Conservation (phyloP, 2,113 vertebrate species). For the Pseudorasbora parva region DNA sequence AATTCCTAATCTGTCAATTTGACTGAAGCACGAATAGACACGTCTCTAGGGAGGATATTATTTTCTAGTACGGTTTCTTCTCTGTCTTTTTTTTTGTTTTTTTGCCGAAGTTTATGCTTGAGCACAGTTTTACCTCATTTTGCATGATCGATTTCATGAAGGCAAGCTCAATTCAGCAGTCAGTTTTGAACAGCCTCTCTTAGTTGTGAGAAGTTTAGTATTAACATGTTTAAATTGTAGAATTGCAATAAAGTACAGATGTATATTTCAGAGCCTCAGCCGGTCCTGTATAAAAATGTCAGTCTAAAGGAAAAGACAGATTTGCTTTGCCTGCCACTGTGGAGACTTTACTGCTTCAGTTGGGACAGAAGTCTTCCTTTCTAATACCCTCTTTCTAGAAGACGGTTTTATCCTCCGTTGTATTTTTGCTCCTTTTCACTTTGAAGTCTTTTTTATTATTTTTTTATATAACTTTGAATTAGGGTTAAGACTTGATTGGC, state of each 20-base stretch:
- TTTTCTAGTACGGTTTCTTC: not conserved
- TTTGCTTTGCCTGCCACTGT: not conserved
- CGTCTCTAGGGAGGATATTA: not conserved
- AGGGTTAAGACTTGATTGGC: constrained; percentile 11
- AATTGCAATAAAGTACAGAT: not conserved
- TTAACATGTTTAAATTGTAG: too few species aligned
- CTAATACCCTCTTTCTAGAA: not conserved
- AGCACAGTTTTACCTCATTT: too few species aligned
- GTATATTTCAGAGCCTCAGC: not conserved
- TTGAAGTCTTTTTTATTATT: not conserved
- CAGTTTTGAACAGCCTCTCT: not conserved
- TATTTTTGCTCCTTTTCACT: constrained; percentile 7
- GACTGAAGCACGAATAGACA: not conserved
- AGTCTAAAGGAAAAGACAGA: not conserved
- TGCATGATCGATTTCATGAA: not conserved
- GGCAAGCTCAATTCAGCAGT: not conserved
- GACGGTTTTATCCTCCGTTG: not conserved
- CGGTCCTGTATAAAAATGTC: not conserved
- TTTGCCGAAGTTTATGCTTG: not conserved
- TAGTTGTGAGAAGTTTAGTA: not conserved
- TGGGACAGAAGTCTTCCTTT: not conserved
- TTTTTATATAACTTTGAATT: not conserved
- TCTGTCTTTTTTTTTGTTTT: not conserved
- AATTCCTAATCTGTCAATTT: constrained; percentile 11
- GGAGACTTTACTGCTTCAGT: not conserved